Conservation (phyloP, 2,888 invertebrate species). For the Cacoxenus indagator region DNA sequence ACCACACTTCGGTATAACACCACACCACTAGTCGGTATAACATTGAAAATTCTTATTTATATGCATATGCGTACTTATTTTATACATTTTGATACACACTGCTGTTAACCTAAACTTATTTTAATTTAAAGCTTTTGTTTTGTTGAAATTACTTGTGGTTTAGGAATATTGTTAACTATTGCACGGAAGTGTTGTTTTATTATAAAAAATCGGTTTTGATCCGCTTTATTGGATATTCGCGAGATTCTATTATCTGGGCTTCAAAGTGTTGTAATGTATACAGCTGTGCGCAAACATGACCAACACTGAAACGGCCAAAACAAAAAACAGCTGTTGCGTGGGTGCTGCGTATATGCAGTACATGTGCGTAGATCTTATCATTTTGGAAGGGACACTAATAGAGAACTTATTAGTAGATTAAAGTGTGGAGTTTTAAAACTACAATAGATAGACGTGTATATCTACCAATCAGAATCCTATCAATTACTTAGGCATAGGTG, state of each 20-base stretch:
- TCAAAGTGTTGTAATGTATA: background rate
- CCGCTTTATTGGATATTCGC: background rate
- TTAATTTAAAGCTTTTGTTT: background rate
- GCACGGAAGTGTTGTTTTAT: background rate
- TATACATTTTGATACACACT: background rate
- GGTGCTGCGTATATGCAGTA: no score
- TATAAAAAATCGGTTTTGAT: background rate
- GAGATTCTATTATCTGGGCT: background rate
- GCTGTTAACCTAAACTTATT: background rate
- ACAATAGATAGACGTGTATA: no score
- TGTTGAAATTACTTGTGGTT: background rate
- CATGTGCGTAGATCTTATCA: background rate
- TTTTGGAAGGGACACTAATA: no score
- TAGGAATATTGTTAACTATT: background rate
- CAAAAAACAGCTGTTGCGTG: background rate
- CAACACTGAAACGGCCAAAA: background rate
- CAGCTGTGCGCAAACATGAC: background rate
- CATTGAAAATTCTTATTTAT: slow-evolving; percentile 6
- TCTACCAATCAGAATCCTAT: no score
- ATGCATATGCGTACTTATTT: background rate
- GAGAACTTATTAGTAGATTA: no score
- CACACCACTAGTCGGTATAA: background rate
- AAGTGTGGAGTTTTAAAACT: no score
- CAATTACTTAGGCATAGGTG: no score
- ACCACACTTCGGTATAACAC: background rate